phyloP scores from a whole-genome alignment of 2,888 invertebrate species.

The Cerceris rybyensis region DNA sequence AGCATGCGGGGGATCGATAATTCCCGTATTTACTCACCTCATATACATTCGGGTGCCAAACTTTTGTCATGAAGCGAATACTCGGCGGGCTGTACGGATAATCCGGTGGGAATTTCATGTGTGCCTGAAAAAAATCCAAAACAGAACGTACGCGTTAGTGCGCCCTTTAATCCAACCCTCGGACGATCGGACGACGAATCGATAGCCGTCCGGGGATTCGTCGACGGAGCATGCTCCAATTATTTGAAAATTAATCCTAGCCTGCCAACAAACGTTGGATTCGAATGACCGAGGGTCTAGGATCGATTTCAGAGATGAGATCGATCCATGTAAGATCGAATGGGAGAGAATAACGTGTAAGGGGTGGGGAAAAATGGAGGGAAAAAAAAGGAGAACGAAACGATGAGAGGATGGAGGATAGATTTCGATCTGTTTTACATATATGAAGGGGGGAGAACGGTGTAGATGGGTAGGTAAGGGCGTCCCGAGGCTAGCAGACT shows the following conservation, averaged over 20 bases:
- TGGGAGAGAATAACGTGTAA: not conserved
- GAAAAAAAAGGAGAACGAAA: constrained; percentile 28
- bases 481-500: constrained; percentile 43
- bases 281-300: not conserved
- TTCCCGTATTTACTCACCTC: constrained; percentile 88
- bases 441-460: constrained; percentile 3
- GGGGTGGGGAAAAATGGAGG: not conserved
- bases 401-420: not conserved
- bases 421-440: constrained; percentile 23
- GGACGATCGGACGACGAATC: no score
- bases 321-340: no score
- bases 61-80: constrained; percentile 98
- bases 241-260: not conserved
- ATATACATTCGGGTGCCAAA: constrained; percentile 99
- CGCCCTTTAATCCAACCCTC: no score
- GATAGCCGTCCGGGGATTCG: no score
- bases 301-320: no score
- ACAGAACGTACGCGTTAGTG: not conserved
- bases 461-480: constrained; percentile 29
- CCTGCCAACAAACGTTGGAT: no score
- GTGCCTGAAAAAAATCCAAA: constrained; percentile 87
- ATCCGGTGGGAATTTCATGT: constrained; percentile 99
- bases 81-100: constrained; percentile 99
- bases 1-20: constrained; percentile 63
- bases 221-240: not conserved